Evolutionary conservation across 1,140 invertebrate species (phyloP).

Genomic region (Helicoverpa armigera): DNA sequence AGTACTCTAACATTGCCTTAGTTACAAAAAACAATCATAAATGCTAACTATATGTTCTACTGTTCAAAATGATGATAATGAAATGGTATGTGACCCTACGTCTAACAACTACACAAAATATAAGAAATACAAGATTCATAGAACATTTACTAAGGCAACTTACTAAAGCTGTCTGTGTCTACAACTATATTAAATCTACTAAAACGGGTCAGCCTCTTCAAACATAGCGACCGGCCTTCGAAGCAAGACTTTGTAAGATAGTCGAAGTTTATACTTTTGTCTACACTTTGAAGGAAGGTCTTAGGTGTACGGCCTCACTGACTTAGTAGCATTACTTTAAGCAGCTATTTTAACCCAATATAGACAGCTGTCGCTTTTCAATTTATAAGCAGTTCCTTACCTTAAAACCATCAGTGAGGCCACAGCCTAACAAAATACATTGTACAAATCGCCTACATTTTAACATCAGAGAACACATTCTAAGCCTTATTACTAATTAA

Average conservation of each 20-base stretch:
- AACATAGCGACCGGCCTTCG: conserved; percentile 35
- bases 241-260: conserved; percentile 3
- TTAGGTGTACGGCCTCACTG: not conserved
- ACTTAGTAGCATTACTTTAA: not conserved
- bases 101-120: conserved; percentile 29
- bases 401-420: not conserved
- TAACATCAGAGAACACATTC: not conserved
- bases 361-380: too few species aligned
- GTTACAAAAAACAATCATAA: not conserved
- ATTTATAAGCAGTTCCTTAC: too few species aligned
- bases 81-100: conserved; percentile 2
- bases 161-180: conserved; percentile 55
- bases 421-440: conserved; percentile 1
- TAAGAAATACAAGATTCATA: conserved; percentile 45
- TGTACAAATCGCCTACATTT: conserved; percentile 19
- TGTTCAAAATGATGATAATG: not conserved
- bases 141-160: conserved; percentile 55
- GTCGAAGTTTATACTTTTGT: not conserved
- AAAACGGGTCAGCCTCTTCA: conserved; percentile 50
- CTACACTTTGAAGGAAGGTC: conserved; percentile 29
- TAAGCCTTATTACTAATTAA: too few species aligned
- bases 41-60: not conserved
- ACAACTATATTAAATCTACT: conserved; percentile 36
- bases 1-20: not conserved
- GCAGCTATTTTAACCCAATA: too few species aligned